These are phyloP conservation scores for Acleris laterana DNA, from an alignment of 2,888 invertebrate genomes.

Conservation along the genomic window DNA sequence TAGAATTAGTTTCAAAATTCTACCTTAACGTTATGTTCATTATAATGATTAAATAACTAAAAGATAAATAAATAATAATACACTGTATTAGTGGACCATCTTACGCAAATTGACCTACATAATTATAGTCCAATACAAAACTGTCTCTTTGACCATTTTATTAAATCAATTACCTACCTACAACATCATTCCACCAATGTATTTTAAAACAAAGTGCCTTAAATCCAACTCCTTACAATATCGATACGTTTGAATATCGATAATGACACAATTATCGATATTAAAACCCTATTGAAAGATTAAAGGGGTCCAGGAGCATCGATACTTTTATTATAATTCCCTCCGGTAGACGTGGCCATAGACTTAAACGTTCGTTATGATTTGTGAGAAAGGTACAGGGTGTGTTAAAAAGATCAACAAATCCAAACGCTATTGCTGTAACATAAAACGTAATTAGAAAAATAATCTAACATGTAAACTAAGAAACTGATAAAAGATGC, in stretches of 20 bases:
- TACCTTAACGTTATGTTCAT: too few species aligned
- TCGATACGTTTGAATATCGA: neutral
- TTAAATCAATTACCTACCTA: too few species aligned
- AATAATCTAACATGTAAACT: too few species aligned
- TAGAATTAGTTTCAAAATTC: too few species aligned
- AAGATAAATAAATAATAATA: neutral
- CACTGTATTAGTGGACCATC: too few species aligned
- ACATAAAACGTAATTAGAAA: neutral
- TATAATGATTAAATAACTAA: neutral
- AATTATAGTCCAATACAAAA: too few species aligned
- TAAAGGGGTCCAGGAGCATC: conserved; percentile 60
- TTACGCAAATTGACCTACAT: too few species aligned
- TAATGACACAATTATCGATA: conserved; percentile 4
- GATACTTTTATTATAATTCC: conserved; percentile 75
- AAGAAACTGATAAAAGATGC: too few species aligned
- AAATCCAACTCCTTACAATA: too few species aligned
- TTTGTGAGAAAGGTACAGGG: conserved; percentile 49
- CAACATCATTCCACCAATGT: too few species aligned
- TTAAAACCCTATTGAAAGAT: conserved; percentile 2
- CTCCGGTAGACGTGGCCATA: conserved; percentile 52
- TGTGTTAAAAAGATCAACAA: conserved; percentile 35
- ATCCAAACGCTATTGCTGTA: neutral
- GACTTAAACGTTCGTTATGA: conserved; percentile 49
- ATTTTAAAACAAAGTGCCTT: too few species aligned
- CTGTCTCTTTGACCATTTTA: too few species aligned